Percentiles rank a stretch among this genome's conserved stretches.
Conservation (phyloP, 2,888 invertebrate genomes). For the Drosophila anomalata region DNA sequence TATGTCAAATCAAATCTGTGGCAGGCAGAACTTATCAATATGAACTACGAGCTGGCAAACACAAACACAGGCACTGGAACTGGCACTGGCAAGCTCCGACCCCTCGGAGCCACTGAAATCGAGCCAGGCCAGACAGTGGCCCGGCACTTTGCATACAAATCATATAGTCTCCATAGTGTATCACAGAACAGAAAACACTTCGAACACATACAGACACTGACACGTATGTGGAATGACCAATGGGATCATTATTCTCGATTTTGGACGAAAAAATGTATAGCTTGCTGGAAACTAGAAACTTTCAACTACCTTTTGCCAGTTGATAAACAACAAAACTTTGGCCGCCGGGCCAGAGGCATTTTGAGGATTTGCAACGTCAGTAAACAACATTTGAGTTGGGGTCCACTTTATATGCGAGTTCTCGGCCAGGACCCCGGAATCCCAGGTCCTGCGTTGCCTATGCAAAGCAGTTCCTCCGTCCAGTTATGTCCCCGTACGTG, state of each 20-base stretch:
- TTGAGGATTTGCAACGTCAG: constrained; percentile 71
- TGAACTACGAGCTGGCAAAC: constrained; percentile 66
- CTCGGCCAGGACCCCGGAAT: constrained; percentile 45
- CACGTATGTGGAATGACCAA: constrained; percentile 63
- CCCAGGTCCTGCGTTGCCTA: constrained; percentile 23
- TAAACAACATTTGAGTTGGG: constrained; percentile 68
- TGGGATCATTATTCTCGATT: constrained; percentile 79
- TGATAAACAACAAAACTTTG: constrained; percentile 70
- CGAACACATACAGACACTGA: constrained; percentile 10
- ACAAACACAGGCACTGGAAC: constrained; percentile 55
- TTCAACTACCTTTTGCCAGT: constrained; percentile 57
- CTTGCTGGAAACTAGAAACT: constrained; percentile 18
- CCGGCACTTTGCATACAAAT: constrained; percentile 77
- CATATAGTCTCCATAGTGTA: constrained; percentile 56
- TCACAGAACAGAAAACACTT: constrained; percentile 14
- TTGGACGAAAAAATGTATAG: constrained; percentile 25
- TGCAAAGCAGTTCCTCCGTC: constrained; percentile 70
- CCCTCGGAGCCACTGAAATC: constrained; percentile 58
- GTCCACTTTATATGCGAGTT: constrained; percentile 62
- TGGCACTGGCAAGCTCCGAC: constrained; percentile 5
- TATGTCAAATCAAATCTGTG: constrained; percentile 67
- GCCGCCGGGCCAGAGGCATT: constrained; percentile 64
- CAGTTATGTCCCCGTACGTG: constrained; percentile 57
- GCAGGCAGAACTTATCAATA: constrained; percentile 69
- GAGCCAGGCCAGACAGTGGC: constrained; percentile 63